A percentile compares a stretch with the other conserved stretches of the same genome.
These are phyloP conservation scores for Podarcis lilfordi DNA, from an alignment of 2,797 vertebrate species.

Conservation along the genomic window DNA sequence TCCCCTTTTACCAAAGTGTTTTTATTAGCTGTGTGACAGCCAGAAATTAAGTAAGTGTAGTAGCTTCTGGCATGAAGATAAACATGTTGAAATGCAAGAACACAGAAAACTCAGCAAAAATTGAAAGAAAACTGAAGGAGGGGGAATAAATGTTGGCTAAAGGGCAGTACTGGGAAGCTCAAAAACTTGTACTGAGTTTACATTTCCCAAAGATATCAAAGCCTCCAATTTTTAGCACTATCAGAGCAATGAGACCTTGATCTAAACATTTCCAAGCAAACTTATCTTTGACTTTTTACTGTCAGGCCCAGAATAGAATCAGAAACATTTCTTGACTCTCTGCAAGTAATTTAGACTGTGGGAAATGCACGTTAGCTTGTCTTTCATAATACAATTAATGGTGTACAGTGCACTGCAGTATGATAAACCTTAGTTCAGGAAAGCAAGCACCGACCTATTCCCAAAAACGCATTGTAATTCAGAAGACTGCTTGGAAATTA, in stretches of 20 bases:
- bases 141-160: not conserved
- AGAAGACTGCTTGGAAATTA: too few species aligned
- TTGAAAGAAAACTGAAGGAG: too few species aligned
- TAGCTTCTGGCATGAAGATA: too few species aligned
- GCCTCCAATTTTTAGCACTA: not conserved
- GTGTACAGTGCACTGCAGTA: too few species aligned
- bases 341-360: not conserved
- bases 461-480: not conserved
- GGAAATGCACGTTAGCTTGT: not conserved
- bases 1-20: not conserved
- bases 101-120: not conserved
- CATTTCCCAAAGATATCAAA: not conserved
- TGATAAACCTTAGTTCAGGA: not conserved
- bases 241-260: not conserved
- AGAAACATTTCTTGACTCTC: not conserved
- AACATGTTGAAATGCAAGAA: not conserved
- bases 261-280: not conserved
- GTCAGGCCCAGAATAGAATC: not conserved
- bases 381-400: not conserved
- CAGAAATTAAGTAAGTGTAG: not conserved
- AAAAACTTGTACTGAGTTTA: not conserved
- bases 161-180: not conserved
- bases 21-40: not conserved
- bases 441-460: not conserved
- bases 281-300: not conserved